These are phyloP conservation scores for Apotomis capreana DNA, from an alignment of 2,888 invertebrate species.

Conservation along the genomic window DNA sequence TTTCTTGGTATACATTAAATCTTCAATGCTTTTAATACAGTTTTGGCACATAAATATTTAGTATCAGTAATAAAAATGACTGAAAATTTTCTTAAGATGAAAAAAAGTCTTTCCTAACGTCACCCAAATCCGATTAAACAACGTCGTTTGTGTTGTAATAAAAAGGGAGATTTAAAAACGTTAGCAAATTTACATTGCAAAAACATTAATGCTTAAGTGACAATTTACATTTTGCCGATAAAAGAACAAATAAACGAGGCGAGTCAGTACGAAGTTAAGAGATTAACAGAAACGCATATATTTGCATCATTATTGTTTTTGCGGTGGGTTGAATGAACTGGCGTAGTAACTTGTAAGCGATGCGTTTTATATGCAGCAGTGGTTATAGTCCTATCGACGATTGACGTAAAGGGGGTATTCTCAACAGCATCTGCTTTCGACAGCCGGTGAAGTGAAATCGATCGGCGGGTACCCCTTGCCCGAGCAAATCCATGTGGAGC, in stretches of 20 bases:
- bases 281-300: constrained; percentile 41
- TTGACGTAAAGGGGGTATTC: constrained; percentile 34
- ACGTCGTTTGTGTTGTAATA: constrained; percentile 41
- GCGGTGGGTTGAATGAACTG: constrained; percentile 40
- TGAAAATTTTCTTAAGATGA: background rate
- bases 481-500: constrained; percentile 70
- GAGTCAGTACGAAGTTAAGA: constrained; percentile 42
- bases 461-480: constrained; percentile 60
- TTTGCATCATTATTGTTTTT: constrained; percentile 42
- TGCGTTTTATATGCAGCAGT: no score
- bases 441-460: constrained; percentile 57
- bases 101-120: constrained; percentile 7
- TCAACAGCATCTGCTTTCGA: constrained; percentile 38
- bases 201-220: constrained; percentile 43
- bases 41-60: background rate
- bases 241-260: constrained; percentile 42
- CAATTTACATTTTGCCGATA: constrained; percentile 42
- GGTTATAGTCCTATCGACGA: background rate
- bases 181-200: constrained; percentile 43
- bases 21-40: no score
- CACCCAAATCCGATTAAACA: constrained; percentile 38
- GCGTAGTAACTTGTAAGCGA: constrained; percentile 18
- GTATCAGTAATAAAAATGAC: background rate
- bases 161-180: constrained; percentile 43
- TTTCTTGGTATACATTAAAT: no score